Evolutionary conservation across 2,797 vertebrate species (phyloP).

Genomic region (Triplophysa bombifrons): DNA sequence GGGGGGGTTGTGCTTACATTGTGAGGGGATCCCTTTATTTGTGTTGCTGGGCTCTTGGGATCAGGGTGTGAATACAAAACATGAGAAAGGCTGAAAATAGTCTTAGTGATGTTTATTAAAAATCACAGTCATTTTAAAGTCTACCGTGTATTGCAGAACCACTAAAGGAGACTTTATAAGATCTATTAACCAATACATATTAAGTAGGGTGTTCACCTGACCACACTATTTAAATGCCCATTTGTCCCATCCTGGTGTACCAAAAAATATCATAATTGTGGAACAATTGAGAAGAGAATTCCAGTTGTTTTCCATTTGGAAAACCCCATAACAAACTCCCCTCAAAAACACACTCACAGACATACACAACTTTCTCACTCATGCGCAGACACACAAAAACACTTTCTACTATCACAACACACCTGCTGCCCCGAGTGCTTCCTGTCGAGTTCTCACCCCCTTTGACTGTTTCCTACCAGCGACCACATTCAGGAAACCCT

Average conservation of each 20-base stretch:
- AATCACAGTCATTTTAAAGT: background rate
- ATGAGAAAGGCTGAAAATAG: conserved; percentile 24
- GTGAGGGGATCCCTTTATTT: conserved; percentile 18
- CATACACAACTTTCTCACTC: conserved; percentile 3
- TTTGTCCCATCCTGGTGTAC: conserved; percentile 18
- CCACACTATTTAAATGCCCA: conserved; percentile 1
- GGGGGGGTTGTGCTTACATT: conserved; percentile 34
- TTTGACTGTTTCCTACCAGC: conserved; percentile 65
- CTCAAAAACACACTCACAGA: conserved; percentile 52
- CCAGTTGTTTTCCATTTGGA: conserved; percentile 51
- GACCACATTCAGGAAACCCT: conserved; percentile 72
- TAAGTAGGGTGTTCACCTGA: conserved; percentile 6
- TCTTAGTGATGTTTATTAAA: conserved; percentile 14
- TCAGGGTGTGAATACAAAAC: conserved; percentile 45
- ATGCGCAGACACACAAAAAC: conserved; percentile 33
- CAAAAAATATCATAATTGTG: conserved; percentile 52
- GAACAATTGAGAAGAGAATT: conserved; percentile 68
- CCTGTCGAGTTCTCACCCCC: conserved; percentile 59
- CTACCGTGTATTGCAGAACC: background rate
- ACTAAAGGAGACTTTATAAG: background rate
- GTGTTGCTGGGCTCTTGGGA: conserved; percentile 4
- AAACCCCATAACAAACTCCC: too few relatives aligned
- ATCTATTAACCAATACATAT: background rate
- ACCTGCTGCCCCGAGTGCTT: conserved; percentile 42
- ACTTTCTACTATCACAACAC: conserved; percentile 58